Evolutionary conservation across 1,140 invertebrate genomes (phyloP).

Genomic region (Andrena cerasifolii): DNA sequence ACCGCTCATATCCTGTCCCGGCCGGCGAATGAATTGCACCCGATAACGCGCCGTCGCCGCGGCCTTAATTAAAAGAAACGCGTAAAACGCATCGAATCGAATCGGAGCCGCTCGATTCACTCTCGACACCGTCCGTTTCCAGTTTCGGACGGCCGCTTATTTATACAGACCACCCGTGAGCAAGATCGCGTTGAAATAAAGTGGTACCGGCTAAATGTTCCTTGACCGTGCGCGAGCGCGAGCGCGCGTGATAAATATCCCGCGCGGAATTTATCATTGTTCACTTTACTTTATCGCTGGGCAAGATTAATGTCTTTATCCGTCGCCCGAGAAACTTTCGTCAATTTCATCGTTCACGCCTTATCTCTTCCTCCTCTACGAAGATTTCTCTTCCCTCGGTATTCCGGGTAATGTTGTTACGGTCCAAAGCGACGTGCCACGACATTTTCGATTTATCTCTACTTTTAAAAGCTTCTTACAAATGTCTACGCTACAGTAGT

Average conservation of each 20-base stretch:
- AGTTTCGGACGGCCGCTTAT: slow-evolving; percentile 72
- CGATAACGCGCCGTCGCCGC: slow-evolving; percentile 25
- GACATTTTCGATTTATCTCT: no score
- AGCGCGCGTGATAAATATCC: slow-evolving; percentile 74
- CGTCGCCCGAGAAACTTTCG: slow-evolving; percentile 4
- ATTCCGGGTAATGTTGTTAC: no score
- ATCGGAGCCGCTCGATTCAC: slow-evolving; percentile 40
- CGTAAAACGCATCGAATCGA: slow-evolving; percentile 31
- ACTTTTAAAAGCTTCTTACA: no score
- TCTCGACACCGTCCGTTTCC: slow-evolving; percentile 60
- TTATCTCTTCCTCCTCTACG: neutral
- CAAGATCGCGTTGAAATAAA: slow-evolving; percentile 63
- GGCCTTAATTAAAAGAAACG: slow-evolving; percentile 42
- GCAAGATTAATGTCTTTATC: slow-evolving; percentile 36
- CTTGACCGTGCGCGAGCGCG: slow-evolving; percentile 51
- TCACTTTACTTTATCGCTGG: slow-evolving; percentile 60
- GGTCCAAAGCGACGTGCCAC: no score
- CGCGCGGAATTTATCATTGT: slow-evolving; percentile 76
- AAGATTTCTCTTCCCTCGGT: neutral
- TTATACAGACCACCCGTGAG: slow-evolving; percentile 74
- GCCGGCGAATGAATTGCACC: slow-evolving; percentile 33
- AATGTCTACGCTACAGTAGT: no score
- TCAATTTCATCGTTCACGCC: slow-evolving; percentile 21
- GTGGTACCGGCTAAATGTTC: slow-evolving; percentile 76
- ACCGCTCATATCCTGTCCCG: slow-evolving; percentile 28